These are phyloP conservation scores for Phthorimaea operculella DNA, from an alignment of 1,140 invertebrate species.

Conservation along the genomic window DNA sequence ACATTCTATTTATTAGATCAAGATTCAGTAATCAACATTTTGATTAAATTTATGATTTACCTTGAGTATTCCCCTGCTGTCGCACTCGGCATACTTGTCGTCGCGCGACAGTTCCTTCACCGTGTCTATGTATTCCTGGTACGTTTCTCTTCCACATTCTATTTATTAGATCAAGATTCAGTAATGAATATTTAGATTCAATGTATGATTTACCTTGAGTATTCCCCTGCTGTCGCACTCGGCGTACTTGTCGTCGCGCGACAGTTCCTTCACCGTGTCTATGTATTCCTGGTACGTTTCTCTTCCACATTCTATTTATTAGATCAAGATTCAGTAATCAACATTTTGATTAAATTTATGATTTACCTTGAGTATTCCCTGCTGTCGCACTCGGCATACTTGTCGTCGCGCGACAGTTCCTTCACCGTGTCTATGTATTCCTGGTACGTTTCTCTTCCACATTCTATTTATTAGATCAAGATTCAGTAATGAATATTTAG, in stretches of 20 bases:
- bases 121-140: slow-evolving; percentile 50
- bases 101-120: slow-evolving; percentile 39
- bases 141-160: too few relatives aligned
- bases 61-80: slow-evolving; percentile 49
- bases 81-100: slow-evolving; percentile 50
- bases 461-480: too few relatives aligned
- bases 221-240: slow-evolving; percentile 53
- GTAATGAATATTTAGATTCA: too few relatives aligned
- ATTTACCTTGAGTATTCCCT: slow-evolving; percentile 47
- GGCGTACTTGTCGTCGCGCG: slow-evolving; percentile 38
- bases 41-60: too few relatives aligned
- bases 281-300: slow-evolving; percentile 55
- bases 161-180: too few relatives aligned
- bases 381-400: slow-evolving; percentile 51
- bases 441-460: too few relatives aligned
- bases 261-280: slow-evolving; percentile 41
- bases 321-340: too few relatives aligned
- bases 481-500: too few relatives aligned
- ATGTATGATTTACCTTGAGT: slow-evolving; percentile 38
- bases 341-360: too few relatives aligned
- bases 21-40: too few relatives aligned
- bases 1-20: too few relatives aligned
- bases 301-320: slow-evolving; percentile 37
- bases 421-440: slow-evolving; percentile 52
- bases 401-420: slow-evolving; percentile 34